phyloP scores from a whole-genome alignment of 2,113 vertebrate genomes.

The Collichthys lucidus region DNA sequence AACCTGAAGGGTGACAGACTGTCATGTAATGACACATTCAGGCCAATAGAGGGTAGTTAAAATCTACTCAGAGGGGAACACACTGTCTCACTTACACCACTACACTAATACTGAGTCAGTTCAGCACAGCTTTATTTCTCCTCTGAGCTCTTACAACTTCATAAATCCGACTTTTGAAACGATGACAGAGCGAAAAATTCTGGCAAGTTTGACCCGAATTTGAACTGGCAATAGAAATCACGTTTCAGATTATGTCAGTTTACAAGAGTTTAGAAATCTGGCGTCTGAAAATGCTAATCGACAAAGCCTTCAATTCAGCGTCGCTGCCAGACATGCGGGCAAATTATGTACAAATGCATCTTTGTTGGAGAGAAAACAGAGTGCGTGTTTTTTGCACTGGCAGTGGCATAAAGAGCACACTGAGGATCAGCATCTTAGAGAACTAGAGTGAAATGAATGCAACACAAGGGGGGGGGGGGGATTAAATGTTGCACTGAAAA shows the following conservation, averaged over 20 bases:
- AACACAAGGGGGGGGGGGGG: slow-evolving; percentile 34
- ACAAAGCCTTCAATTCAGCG: slow-evolving; percentile 24
- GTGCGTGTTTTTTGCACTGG: not conserved
- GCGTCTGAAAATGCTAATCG: slow-evolving; percentile 14
- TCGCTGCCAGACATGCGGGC: slow-evolving; percentile 22
- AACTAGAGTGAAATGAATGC: slow-evolving; percentile 50
- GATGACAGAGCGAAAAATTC: not conserved
- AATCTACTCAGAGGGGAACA: slow-evolving; percentile 59
- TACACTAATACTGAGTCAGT: slow-evolving; percentile 3
- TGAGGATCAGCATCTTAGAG: slow-evolving; percentile 22
- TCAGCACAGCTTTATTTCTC: not conserved
- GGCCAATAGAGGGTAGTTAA: slow-evolving; percentile 82
- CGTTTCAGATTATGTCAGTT: not conserved
- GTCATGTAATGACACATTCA: slow-evolving; percentile 74
- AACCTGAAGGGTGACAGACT: slow-evolving; percentile 52
- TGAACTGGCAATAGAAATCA: not conserved
- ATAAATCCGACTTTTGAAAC: not conserved
- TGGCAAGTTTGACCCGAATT: not conserved
- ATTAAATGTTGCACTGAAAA: slow-evolving; percentile 56
- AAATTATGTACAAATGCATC: slow-evolving; percentile 54
- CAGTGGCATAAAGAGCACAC: slow-evolving; percentile 18
- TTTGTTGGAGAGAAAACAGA: slow-evolving; percentile 37
- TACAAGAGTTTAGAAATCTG: not conserved
- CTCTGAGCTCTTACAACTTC: not conserved
- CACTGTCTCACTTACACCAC: not conserved